Evolutionary conservation across 1,140 invertebrate genomes (phyloP).

Genomic region (Penaeus japonicus): DNA sequence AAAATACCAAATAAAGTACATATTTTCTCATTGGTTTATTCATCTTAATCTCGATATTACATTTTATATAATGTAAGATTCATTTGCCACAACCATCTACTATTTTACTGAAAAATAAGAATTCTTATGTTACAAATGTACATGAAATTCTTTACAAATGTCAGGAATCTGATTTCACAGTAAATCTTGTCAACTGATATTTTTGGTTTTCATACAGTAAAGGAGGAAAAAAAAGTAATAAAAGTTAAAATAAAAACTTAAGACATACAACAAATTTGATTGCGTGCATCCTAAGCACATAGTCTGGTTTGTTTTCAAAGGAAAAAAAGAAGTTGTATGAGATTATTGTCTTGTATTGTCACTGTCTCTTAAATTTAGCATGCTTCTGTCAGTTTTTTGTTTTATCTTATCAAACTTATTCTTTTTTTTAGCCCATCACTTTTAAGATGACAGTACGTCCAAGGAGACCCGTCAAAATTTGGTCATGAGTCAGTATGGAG

Average conservation of each 20-base stretch:
- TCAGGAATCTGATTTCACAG: slow-evolving; percentile 10
- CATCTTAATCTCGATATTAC: slow-evolving; percentile 44
- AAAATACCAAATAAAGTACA: slow-evolving; percentile 16
- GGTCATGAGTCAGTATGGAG: background rate
- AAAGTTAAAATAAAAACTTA: background rate
- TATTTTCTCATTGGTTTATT: slow-evolving; percentile 31
- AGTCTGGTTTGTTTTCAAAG: too few relatives aligned
- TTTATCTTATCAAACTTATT: background rate
- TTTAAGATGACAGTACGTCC: slow-evolving; percentile 36
- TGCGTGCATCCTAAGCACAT: too few relatives aligned
- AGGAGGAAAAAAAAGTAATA: background rate
- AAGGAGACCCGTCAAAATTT: slow-evolving; percentile 31
- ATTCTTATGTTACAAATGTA: slow-evolving; percentile 54
- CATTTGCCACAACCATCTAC: slow-evolving; percentile 50
- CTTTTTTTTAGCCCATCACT: background rate
- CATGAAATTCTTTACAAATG: slow-evolving; percentile 49
- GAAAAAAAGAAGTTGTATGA: too few relatives aligned
- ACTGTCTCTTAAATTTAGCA: background rate
- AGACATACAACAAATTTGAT: background rate
- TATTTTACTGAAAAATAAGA: slow-evolving; percentile 41
- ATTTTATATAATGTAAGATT: slow-evolving; percentile 21
- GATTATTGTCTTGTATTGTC: too few relatives aligned
- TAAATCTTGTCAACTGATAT: slow-evolving; percentile 22
- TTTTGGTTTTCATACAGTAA: background rate
- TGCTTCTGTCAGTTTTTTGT: background rate